These are phyloP conservation scores for Marmota monax DNA, from an alignment of 2,113 vertebrate species.

Conservation along the genomic window DNA sequence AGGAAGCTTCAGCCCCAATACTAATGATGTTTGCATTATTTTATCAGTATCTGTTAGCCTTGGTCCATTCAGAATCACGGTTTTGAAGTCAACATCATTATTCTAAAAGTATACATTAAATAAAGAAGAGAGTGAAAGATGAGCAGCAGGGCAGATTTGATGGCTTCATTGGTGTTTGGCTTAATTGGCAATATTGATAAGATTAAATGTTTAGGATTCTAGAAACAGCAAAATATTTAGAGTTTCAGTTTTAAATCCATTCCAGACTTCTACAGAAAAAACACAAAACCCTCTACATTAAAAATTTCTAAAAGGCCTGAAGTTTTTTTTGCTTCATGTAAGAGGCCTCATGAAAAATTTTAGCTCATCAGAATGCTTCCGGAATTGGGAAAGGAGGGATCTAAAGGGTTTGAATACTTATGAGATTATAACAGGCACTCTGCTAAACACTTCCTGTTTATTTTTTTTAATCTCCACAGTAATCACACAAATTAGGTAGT, in stretches of 20 bases:
- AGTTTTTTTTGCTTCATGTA: constrained; percentile 7
- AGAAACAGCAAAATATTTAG: background rate
- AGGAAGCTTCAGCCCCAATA: background rate
- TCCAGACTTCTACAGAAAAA: constrained; percentile 13
- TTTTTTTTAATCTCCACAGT: no score
- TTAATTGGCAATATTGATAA: constrained; percentile 36
- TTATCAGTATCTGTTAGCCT: constrained; percentile 55
- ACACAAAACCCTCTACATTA: background rate
- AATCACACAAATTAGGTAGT: no score
- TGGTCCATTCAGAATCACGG: background rate
- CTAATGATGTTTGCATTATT: constrained; percentile 28
- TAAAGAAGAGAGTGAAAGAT: background rate
- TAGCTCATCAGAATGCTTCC: background rate
- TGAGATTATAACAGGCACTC: no score
- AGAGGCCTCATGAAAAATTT: constrained; percentile 39
- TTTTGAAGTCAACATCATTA: background rate
- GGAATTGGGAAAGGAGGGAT: no score
- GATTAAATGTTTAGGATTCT: constrained; percentile 51
- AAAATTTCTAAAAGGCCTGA: constrained; percentile 35
- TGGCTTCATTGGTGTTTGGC: background rate
- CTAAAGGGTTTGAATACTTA: no score
- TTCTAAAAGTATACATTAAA: constrained; percentile 21
- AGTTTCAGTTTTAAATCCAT: background rate
- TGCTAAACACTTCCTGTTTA: no score
- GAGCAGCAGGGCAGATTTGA: background rate